Percentiles rank a stretch among this genome's conserved stretches.
Evolutionary conservation across 2,888 invertebrate genomes (phyloP).

Genomic region (Campopleginae sp.): DNA sequence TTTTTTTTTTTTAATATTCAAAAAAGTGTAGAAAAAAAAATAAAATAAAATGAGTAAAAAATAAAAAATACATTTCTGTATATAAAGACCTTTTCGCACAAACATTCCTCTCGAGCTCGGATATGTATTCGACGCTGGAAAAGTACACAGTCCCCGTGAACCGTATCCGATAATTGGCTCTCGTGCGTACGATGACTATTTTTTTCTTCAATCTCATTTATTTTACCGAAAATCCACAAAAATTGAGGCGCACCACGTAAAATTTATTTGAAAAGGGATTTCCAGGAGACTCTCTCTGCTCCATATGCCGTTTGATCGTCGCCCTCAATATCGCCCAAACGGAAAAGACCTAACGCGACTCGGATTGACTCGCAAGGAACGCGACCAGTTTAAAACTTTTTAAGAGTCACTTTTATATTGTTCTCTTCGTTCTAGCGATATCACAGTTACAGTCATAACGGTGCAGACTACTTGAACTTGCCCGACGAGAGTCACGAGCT

Average conservation of each 20-base stretch:
- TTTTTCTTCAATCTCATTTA: background rate
- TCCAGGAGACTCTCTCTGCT: background rate
- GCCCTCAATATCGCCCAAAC: background rate
- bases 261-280: background rate
- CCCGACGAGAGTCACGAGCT: conserved; percentile 17
- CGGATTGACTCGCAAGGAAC: background rate
- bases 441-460: conserved; percentile 43
- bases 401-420: conserved; percentile 16
- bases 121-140: conserved; percentile 6
- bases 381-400: conserved; percentile 2
- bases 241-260: background rate
- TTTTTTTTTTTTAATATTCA: no score
- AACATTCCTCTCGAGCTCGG: background rate
- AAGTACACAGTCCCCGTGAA: background rate
- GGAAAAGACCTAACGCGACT: background rate
- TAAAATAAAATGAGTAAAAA: conserved; percentile 5
- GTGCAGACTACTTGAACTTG: conserved; percentile 31
- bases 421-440: conserved; percentile 33
- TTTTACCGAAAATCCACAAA: background rate
- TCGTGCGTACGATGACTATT: conserved; percentile 13
- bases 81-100: conserved; percentile 23
- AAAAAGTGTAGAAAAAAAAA: conserved; percentile 13
- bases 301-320: background rate
- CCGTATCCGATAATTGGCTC: conserved; percentile 1
- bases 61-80: conserved; percentile 8